phyloP scores from a whole-genome alignment of 2,888 invertebrate species.

The Lasius platythorax region DNA sequence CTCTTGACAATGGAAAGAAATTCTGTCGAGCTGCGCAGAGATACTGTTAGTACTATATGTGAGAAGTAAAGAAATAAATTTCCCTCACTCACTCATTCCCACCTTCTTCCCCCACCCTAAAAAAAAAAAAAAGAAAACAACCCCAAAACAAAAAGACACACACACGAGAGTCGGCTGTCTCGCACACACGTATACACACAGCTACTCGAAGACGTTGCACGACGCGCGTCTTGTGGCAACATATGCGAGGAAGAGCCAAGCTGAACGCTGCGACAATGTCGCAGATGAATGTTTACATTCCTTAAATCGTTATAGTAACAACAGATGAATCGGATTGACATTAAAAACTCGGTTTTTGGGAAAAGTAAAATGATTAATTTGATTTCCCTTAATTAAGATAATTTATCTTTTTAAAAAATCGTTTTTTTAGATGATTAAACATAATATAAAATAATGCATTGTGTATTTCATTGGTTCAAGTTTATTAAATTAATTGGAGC shows the following conservation, averaged over 20 bases:
- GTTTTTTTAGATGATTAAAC: not conserved
- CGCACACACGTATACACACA: not conserved
- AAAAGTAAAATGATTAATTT: not conserved
- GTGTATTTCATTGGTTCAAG: not conserved
- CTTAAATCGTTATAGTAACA: not conserved
- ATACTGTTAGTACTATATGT: conserved; percentile 41
- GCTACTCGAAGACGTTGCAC: conserved; percentile 50
- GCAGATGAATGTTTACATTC: conserved; percentile 7
- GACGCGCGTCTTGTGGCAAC: conserved; percentile 53
- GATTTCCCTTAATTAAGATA: not conserved
- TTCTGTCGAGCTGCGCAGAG: conserved; percentile 9
- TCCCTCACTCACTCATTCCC: not conserved
- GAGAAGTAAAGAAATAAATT: conserved; percentile 47
- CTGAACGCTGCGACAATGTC: not conserved
- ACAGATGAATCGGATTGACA: not conserved
- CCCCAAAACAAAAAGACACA: conserved; percentile 77
- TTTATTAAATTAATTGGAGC: not conserved
- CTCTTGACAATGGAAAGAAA: conserved; percentile 19
- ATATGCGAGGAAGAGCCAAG: not conserved
- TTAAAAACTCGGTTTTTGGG: not conserved
- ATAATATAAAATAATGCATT: not conserved
- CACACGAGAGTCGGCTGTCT: conserved; percentile 68
- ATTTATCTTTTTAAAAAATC: not conserved
- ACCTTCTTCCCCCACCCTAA: conserved; percentile 41
- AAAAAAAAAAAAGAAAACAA: conserved; percentile 70